These are phyloP conservation scores for Metridium senile DNA, from an alignment of 92 coral and sea anemone species.

Conservation along the genomic window DNA sequence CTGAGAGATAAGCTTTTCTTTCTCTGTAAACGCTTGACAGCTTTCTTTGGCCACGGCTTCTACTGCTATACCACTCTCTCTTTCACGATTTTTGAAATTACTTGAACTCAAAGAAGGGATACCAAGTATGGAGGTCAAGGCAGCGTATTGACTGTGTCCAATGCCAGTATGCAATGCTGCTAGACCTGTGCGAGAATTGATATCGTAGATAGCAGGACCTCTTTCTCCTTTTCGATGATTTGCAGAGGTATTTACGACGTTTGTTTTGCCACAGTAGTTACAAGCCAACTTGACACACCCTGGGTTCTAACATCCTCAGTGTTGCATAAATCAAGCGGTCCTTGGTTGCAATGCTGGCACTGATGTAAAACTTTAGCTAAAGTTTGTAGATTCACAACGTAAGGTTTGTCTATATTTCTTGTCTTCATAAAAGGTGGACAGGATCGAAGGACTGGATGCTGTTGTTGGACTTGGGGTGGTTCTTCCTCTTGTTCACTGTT, in stretches of 20 bases:
- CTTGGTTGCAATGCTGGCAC: no score
- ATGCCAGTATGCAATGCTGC: constrained; percentile 34
- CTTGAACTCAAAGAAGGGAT: constrained; percentile 20
- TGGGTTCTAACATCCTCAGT: no score
- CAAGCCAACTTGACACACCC: constrained; percentile 10
- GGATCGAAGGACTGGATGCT: no score
- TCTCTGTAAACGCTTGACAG: constrained; percentile 9
- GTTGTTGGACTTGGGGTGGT: no score
- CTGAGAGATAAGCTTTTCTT: constrained; percentile 15
- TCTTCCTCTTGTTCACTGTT: no score
- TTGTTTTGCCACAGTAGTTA: background rate
- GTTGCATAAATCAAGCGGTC: no score
- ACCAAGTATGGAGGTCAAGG: constrained; percentile 10
- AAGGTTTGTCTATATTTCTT: no score
- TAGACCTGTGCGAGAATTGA: constrained; percentile 33
- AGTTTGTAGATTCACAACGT: no score
- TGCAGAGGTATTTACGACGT: constrained; percentile 5
- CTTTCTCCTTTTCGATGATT: constrained; percentile 26
- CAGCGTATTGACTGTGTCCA: constrained; percentile 25
- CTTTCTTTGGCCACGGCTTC: constrained; percentile 27
- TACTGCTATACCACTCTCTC: constrained; percentile 21
- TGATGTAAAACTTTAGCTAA: no score
- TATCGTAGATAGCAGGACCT: constrained; percentile 13
- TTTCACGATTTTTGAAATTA: constrained; percentile 35
- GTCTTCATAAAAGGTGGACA: no score